Evolutionary conservation across 2,888 invertebrate species (phyloP).

Genomic region (Caenorhabditis macrosperma): DNA sequence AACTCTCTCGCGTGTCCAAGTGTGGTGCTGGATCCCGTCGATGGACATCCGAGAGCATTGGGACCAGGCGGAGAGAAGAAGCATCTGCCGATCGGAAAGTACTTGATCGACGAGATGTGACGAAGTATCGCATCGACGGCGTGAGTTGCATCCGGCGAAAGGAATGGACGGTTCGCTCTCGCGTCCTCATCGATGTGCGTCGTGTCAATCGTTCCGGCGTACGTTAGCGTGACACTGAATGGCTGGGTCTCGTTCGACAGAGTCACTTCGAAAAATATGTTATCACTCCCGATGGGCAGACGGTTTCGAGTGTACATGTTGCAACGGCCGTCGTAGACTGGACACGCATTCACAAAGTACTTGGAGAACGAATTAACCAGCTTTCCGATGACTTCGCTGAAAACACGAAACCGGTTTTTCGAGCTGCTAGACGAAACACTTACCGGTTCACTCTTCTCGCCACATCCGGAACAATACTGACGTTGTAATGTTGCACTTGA

Average conservation of each 20-base stretch:
- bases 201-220: slow-evolving; percentile 90
- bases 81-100: slow-evolving; percentile 99
- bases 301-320: slow-evolving; percentile 98
- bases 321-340: slow-evolving; percentile 98
- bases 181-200: slow-evolving; percentile 95
- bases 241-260: slow-evolving; percentile 94
- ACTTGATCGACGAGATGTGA: slow-evolving; percentile 98
- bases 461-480: slow-evolving; percentile 98
- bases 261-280: slow-evolving; percentile 85
- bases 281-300: slow-evolving; percentile 95
- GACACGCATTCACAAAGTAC: slow-evolving; percentile 82
- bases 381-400: slow-evolving; percentile 77
- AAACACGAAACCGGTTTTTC: slow-evolving; percentile 23
- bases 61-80: slow-evolving; percentile 95
- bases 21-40: slow-evolving; percentile 81
- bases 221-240: slow-evolving; percentile 96
- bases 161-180: slow-evolving; percentile 92
- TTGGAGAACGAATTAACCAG: slow-evolving; percentile 75
- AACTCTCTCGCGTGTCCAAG: slow-evolving; percentile 85
- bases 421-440: slow-evolving; percentile 4
- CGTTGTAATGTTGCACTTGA: slow-evolving; percentile 88
- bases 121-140: slow-evolving; percentile 99
- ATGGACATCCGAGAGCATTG: slow-evolving; percentile 83
- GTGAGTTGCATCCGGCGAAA: slow-evolving; percentile 93
- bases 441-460: slow-evolving; percentile 90